These are phyloP conservation scores for Mythimna albipuncta DNA, from an alignment of 2,888 invertebrate species.

Conservation along the genomic window DNA sequence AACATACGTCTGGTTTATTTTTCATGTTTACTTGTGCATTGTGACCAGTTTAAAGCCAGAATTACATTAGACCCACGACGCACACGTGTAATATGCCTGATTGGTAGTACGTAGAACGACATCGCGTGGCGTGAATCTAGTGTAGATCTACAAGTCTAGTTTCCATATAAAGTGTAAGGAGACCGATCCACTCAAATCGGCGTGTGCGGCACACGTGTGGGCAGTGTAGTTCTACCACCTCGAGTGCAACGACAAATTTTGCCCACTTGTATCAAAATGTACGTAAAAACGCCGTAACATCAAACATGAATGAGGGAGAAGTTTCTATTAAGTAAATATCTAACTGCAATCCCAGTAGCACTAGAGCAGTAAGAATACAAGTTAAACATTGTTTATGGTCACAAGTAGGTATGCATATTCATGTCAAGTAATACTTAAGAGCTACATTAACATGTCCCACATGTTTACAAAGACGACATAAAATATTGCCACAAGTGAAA, in stretches of 20 bases:
- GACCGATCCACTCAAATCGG: too few relatives aligned
- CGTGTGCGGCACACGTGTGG: too few relatives aligned
- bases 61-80: too few relatives aligned
- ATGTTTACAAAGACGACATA: conserved; percentile 41
- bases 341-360: background rate
- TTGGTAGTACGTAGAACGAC: too few relatives aligned
- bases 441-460: conserved; percentile 15
- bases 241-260: background rate
- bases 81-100: background rate
- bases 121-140: too few relatives aligned
- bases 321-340: background rate
- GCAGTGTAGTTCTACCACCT: too few relatives aligned
- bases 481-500: conserved; percentile 50
- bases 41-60: background rate
- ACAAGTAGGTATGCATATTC: conserved; percentile 26
- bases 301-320: too few relatives aligned
- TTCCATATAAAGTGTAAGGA: too few relatives aligned
- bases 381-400: background rate
- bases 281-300: background rate
- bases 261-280: background rate
- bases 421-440: conserved; percentile 22
- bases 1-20: background rate
- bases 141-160: too few relatives aligned
- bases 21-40: conserved; percentile 1
- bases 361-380: conserved; percentile 1